Percentiles rank a stretch among this genome's conserved stretches.
phyloP scores from a whole-genome alignment of 2,888 invertebrate genomes.

The Cheiracanthium punctorium region DNA sequence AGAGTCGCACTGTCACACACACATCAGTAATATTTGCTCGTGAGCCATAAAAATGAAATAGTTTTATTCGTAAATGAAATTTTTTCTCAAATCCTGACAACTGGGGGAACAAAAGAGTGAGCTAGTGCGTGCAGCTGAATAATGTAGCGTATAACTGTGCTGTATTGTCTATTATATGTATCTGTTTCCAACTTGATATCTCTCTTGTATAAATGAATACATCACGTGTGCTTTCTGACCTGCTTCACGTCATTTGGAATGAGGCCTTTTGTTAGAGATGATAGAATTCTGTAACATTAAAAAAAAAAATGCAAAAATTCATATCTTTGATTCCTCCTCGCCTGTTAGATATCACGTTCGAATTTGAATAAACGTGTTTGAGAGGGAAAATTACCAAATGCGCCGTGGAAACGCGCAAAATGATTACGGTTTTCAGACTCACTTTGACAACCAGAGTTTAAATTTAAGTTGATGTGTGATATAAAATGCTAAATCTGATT shows the following conservation, averaged over 20 bases:
- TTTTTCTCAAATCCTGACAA: too few relatives aligned
- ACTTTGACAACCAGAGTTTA: not conserved
- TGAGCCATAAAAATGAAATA: too few relatives aligned
- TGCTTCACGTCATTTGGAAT: not conserved
- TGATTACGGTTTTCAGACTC: not conserved
- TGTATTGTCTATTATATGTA: too few relatives aligned
- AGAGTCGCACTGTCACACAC: too few relatives aligned
- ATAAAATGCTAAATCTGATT: constrained; percentile 5
- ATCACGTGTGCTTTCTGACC: not conserved
- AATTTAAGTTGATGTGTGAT: not conserved
- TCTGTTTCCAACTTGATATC: too few relatives aligned
- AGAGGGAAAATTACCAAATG: not conserved
- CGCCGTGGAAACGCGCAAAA: not conserved
- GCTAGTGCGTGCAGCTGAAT: too few relatives aligned
- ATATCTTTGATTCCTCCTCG: not conserved
- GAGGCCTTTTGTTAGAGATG: not conserved
- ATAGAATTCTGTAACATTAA: not conserved
- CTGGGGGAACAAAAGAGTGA: too few relatives aligned
- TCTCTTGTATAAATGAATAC: not conserved
- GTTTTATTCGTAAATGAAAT: too few relatives aligned
- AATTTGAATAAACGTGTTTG: not conserved
- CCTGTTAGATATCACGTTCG: not conserved
- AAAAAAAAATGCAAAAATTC: not conserved
- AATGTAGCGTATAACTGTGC: too few relatives aligned
- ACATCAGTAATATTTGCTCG: too few relatives aligned